Percentiles rank a stretch among this genome's conserved stretches.
phyloP scores from a whole-genome alignment of 2,797 vertebrate genomes.

The Notolepis coatsorum region DNA sequence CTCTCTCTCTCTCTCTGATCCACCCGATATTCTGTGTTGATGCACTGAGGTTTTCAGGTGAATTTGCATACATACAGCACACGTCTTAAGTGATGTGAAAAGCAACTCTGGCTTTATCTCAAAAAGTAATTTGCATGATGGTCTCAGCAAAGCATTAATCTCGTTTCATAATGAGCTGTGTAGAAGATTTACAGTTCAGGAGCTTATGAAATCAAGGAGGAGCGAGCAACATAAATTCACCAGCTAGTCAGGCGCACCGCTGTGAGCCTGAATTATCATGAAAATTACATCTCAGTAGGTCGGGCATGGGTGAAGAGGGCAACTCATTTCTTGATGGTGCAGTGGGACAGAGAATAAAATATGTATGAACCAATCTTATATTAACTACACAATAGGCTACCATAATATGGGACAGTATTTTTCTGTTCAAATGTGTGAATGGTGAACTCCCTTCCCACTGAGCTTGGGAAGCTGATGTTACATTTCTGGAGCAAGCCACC shows the following conservation, averaged over 20 bases:
- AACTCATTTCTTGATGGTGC: neutral
- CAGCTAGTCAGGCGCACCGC: constrained; percentile 14
- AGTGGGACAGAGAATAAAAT: neutral
- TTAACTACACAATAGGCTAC: too few species aligned
- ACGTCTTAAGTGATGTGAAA: constrained; percentile 14
- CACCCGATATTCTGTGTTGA: constrained; percentile 27
- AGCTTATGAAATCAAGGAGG: constrained; percentile 50
- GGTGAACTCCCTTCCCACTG: too few species aligned
- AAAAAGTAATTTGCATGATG: constrained; percentile 53
- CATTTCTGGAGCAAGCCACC: too few species aligned
- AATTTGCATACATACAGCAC: constrained; percentile 37
- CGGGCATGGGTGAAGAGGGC: constrained; percentile 27
- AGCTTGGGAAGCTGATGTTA: too few species aligned
- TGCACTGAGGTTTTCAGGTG: constrained; percentile 3
- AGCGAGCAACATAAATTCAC: constrained; percentile 46
- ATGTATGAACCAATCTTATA: constrained; percentile 22
- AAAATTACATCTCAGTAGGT: constrained; percentile 38
- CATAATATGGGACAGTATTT: too few species aligned
- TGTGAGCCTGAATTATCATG: constrained; percentile 28
- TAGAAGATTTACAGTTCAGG: constrained; percentile 35
- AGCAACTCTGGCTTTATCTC: constrained; percentile 46
- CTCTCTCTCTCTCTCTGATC: constrained; percentile 6
- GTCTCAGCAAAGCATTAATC: constrained; percentile 59
- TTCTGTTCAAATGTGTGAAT: too few species aligned
- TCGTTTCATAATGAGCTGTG: constrained; percentile 60